Percentiles rank a stretch among this genome's conserved stretches.
phyloP scores from a whole-genome alignment of 2,113 vertebrate genomes.

The Alectura lathami region DNA sequence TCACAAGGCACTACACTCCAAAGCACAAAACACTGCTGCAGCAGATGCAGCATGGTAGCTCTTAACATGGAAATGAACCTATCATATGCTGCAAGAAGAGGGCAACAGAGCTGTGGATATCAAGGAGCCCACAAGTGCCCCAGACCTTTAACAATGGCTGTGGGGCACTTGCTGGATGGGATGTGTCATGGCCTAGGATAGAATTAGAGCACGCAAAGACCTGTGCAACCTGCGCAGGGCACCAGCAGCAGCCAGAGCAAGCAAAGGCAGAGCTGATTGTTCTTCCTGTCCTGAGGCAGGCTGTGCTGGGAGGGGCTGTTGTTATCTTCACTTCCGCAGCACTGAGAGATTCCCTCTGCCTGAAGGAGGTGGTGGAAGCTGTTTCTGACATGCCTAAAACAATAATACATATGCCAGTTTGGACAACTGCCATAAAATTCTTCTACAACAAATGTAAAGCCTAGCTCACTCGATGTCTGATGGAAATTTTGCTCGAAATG shows the following conservation, averaged over 20 bases:
- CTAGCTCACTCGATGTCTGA: neutral
- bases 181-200: accelerated
- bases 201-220: accelerated
- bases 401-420: neutral
- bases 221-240: accelerated
- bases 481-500: neutral
- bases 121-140: neutral
- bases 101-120: neutral
- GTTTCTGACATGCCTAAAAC: accelerated
- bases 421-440: neutral
- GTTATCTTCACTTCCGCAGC: neutral
- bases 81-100: neutral
- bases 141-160: too few relatives aligned
- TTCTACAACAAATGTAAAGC: too few relatives aligned
- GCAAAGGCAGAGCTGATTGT: neutral
- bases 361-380: neutral
- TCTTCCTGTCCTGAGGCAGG: too few relatives aligned
- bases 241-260: accelerated
- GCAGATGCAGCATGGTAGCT: neutral
- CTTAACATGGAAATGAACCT: neutral
- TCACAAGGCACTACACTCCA: accelerated
- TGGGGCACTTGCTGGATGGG: neutral
- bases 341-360: neutral
- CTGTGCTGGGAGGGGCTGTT: neutral
- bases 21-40: neutral